Conservation (phyloP, 2,888 invertebrate genomes). For the Watsonalla binaria region DNA sequence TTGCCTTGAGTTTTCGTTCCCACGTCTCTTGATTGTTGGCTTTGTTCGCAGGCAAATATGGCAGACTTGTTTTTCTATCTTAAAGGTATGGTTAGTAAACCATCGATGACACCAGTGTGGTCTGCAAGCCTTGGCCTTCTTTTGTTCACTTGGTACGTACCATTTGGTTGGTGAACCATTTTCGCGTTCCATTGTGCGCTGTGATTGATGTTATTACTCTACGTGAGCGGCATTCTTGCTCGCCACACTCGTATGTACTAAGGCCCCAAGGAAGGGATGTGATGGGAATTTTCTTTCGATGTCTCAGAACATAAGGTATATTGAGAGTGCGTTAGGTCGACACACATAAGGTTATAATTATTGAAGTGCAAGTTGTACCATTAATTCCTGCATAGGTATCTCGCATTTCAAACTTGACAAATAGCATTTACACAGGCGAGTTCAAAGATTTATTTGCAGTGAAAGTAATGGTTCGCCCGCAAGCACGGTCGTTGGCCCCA, state of each 20-base stretch:
- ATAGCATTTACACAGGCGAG: constrained; percentile 6
- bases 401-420: neutral
- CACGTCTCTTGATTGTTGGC: neutral
- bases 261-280: neutral
- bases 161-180: neutral
- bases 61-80: neutral
- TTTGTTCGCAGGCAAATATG: neutral
- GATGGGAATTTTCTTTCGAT: neutral
- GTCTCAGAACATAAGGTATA: neutral
- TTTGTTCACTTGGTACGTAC: neutral
- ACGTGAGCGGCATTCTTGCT: neutral
- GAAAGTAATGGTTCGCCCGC: constrained; percentile 51
- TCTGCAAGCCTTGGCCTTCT: neutral
- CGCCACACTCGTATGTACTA: neutral
- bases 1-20: neutral
- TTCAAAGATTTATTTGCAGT: constrained; percentile 42
- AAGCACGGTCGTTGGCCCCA: constrained; percentile 48
- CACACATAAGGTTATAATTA: no score
- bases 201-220: neutral
- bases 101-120: neutral
- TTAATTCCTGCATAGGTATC: no score
- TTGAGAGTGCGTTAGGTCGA: no score
- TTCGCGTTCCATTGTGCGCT: neutral
- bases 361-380: no score
- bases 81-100: neutral